Evolutionary conservation across 2,888 invertebrate species (phyloP), one percentile per base, ranked within the genome.

Genomic region (Plebejus anna): DNA sequence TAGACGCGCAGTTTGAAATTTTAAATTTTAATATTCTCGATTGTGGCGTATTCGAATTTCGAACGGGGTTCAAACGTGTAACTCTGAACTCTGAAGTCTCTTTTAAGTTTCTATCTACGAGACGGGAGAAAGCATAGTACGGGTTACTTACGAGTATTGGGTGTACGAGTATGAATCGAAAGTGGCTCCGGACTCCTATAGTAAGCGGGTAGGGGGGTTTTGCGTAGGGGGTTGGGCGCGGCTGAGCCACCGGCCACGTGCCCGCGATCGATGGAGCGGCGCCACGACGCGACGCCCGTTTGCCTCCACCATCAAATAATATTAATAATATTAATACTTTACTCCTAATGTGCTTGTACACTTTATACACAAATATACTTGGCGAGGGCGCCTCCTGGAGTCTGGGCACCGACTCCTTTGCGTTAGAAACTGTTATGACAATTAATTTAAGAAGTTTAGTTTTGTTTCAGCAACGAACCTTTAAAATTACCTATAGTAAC

Each of bases 221-320:
- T 32, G 55, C 32, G 76, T 38, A 57, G 55, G 76, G 59, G 77
- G 75, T 70, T 55, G 76, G 38, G 76, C 76, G 75, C 70, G 75
- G 75, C 22, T 77, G 75, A 42, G 77, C 80, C 80, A 81, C 80
- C 79, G 79, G 80, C 76, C 80, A 81, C 80, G 80, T 79, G 80
- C 76, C 75, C 9, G 72, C 80, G 80, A 81, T 82, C 78, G 79
- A 79, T 81, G 82, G 79, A 79, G 78, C 70, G 78, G 76, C 76
- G 81, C 77, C 79, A 78, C 76, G 81, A 28, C 55, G 73, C 22
- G 22, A 22, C 22, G 22, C 22, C 22, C 73, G 73, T 22, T 73
- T 55, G 32, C 22, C 72, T 9, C 72, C 42, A 42, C 22, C n/a
- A 47, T 71, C 72, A 42, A 22, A 42, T 42, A 32, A 32, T 66